Evolutionary conservation across 1,140 invertebrate species (phyloP), one percentile per base, ranked within the genome.

Genomic region (Anagrus nilaparvatae): DNA sequence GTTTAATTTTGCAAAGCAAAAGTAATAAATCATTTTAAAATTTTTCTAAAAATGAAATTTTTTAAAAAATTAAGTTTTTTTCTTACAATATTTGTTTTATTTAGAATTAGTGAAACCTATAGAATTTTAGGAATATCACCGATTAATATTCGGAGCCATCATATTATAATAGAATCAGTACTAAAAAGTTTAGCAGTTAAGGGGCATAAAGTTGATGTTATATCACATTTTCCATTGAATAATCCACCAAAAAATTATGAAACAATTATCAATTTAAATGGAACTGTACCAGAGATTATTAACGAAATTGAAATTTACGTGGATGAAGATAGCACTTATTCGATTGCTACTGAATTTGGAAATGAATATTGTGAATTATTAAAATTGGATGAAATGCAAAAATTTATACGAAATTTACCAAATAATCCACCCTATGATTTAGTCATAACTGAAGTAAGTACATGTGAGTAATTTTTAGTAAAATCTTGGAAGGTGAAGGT

Each of bases 191-290:
- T 59, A 9, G 54, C 52, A 21, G 43, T 43, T 8, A 35, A 37
- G 17, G 57, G 55, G 5, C 57, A 59, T 39, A 17, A 51, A 12
- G 39, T 60, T 5, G 43, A 42, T 8, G 40, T 58, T 4, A 40
- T 56, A 1, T 47, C 40, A 4, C 33, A 50, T 3, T 53, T 49
- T 33, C 50, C 50, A 8, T 38, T 47, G 7, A 44, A 48, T 5
- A 32, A 45, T 20, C 40, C 42, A 16, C 12, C 40, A 16, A 23
- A 34, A 1, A 55, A 76, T 51, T 56, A 56, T 7, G 51, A 17
- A 7, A 46, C 49, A n/a, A 50, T 72, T 5, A 14, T 31, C 10
- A 16, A 31, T 31, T n/a, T 31, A 16, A 31, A 16, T 16, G 14
- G 14, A 6, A 31, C 29, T n/a, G n/a, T n/a, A 16, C 29, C 16